Percentiles rank a stretch among this genome's conserved stretches.
Evolutionary conservation across 2,113 vertebrate species (phyloP).

Genomic region (Caretta caretta): DNA sequence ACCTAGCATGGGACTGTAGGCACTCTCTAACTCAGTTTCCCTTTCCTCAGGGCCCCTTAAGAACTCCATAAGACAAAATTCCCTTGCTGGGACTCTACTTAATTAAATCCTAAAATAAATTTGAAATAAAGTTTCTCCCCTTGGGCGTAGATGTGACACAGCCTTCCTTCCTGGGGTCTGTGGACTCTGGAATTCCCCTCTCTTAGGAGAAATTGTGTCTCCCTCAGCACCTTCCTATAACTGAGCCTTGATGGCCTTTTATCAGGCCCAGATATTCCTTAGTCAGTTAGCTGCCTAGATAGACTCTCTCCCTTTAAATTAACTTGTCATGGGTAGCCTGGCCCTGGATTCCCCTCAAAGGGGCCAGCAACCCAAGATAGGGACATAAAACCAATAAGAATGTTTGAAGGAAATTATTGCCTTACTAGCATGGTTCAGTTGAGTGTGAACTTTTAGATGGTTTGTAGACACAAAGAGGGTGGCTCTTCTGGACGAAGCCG

Average conservation of each 20-base stretch:
- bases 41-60: not conserved
- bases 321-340: not conserved
- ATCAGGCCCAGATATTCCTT: not conserved
- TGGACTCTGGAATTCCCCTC: no score
- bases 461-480: slow-evolving; percentile 11
- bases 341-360: not conserved
- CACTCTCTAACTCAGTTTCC: not conserved
- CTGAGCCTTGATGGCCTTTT: not conserved
- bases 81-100: not conserved
- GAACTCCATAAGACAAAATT: not conserved
- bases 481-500: slow-evolving; percentile 6
- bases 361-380: not conserved
- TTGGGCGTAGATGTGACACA: not conserved
- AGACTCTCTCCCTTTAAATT: not conserved
- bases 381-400: slow-evolving; percentile 57
- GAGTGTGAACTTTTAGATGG: slow-evolving; percentile 18
- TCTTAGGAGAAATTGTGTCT: not conserved
- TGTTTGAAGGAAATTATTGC: slow-evolving; percentile 57
- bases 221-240: not conserved
- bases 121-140: not conserved
- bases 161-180: not conserved
- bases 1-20: not conserved
- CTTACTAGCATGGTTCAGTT: slow-evolving; percentile 60
- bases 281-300: not conserved
- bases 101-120: not conserved